Evolutionary conservation across 1,140 invertebrate genomes (phyloP).

Genomic region (Mercenaria mercenaria): DNA sequence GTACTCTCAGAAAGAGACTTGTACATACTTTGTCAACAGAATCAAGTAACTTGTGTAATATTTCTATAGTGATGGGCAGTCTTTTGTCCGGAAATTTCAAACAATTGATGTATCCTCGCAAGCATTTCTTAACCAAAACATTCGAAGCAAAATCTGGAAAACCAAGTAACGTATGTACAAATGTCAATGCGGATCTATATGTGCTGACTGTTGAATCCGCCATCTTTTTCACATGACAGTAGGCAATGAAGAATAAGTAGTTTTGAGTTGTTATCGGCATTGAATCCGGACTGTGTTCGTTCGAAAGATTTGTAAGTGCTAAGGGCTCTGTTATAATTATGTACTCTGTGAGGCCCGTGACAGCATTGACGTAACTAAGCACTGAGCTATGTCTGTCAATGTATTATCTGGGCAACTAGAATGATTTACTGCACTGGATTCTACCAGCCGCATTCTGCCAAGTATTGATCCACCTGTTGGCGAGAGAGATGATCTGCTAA

Average conservation of each 20-base stretch:
- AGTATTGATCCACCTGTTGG: conserved; percentile 11
- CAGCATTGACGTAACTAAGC: no score
- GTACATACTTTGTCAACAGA: neutral
- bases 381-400: neutral
- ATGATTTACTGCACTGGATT: neutral
- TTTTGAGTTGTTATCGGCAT: neutral
- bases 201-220: neutral
- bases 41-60: neutral
- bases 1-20: neutral
- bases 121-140: conserved; percentile 16
- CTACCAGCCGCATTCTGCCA: no score
- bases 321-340: neutral
- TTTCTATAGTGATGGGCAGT: neutral
- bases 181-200: conserved; percentile 10
- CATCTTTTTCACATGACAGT: neutral
- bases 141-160: neutral
- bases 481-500: conserved; percentile 27
- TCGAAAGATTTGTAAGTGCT: neutral
- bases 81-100: neutral
- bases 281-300: neutral
- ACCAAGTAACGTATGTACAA: neutral
- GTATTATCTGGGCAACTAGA: neutral
- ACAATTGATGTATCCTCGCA: neutral
- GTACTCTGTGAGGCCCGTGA: no score
- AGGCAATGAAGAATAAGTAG: neutral